Percentiles rank a stretch among this genome's conserved stretches.
Conservation (phyloP, 2,888 invertebrate genomes). For the Hypomecis punctinalis region DNA sequence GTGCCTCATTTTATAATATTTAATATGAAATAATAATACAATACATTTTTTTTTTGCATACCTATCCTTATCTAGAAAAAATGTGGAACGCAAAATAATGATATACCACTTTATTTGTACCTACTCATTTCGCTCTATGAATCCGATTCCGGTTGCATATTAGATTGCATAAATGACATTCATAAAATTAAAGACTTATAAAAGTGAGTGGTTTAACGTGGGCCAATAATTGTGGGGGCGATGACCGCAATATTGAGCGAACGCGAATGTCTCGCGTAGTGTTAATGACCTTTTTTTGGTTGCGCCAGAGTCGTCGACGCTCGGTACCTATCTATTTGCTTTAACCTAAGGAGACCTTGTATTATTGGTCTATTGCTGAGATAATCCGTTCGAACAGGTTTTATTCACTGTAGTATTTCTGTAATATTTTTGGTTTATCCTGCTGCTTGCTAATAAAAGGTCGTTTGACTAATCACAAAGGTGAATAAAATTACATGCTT, state of each 20-base stretch:
- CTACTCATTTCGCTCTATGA: constrained; percentile 19
- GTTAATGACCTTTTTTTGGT: constrained; percentile 84
- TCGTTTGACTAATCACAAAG: background rate
- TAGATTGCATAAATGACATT: constrained; percentile 28
- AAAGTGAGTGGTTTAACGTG: constrained; percentile 48
- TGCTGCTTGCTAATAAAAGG: background rate
- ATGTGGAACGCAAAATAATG: background rate
- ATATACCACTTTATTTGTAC: background rate
- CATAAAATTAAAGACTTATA: constrained; percentile 29
- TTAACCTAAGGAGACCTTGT: constrained; percentile 27
- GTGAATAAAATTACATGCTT: constrained; percentile 11
- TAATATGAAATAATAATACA: background rate
- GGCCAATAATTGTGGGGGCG: constrained; percentile 75
- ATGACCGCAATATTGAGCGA: constrained; percentile 82
- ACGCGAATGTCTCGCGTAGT: constrained; percentile 83
- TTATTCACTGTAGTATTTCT: constrained; percentile 17
- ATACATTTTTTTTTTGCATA: too few species aligned
- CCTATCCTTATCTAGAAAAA: background rate
- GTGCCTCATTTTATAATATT: background rate
- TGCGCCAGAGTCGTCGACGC: constrained; percentile 64
- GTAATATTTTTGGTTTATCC: background rate
- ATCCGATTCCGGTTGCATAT: constrained; percentile 16
- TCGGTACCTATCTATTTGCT: constrained; percentile 28
- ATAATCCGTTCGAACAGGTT: constrained; percentile 22
- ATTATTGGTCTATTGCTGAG: constrained; percentile 25